phyloP scores from a whole-genome alignment of 2,113 vertebrate genomes.

The Dipodomys merriami region DNA sequence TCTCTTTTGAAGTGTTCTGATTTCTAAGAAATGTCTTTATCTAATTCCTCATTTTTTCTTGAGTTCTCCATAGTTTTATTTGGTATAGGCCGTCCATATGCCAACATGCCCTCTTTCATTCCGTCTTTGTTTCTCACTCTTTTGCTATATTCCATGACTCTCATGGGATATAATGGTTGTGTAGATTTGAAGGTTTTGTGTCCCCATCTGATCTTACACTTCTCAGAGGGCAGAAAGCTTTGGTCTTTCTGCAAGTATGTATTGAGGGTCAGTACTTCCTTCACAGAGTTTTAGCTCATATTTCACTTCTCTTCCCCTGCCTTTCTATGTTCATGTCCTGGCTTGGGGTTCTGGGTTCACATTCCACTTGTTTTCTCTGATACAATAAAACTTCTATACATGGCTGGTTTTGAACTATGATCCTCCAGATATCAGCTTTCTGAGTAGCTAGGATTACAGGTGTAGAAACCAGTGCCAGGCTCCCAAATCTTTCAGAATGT shows the following conservation, averaged over 20 bases:
- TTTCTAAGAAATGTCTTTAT: neutral
- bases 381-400: no score
- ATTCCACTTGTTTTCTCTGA: neutral
- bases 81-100: fast-evolving
- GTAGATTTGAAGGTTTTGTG: neutral
- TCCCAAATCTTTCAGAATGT: neutral
- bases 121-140: neutral
- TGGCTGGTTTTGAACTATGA: no score
- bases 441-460: no score
- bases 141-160: neutral
- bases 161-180: neutral
- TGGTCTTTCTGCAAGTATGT: neutral
- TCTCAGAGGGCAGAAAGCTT: no score
- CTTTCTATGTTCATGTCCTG: neutral
- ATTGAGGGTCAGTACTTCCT: neutral
- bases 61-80: neutral
- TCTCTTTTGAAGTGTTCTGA: neutral
- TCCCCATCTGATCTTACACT: neutral
- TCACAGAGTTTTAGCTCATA: neutral
- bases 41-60: neutral
- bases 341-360: neutral
- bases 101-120: neutral
- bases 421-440: no score
- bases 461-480: no score
- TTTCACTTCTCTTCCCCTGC: neutral